phyloP scores from a whole-genome alignment of 2,888 invertebrate genomes.

The Stenurella melanura region DNA sequence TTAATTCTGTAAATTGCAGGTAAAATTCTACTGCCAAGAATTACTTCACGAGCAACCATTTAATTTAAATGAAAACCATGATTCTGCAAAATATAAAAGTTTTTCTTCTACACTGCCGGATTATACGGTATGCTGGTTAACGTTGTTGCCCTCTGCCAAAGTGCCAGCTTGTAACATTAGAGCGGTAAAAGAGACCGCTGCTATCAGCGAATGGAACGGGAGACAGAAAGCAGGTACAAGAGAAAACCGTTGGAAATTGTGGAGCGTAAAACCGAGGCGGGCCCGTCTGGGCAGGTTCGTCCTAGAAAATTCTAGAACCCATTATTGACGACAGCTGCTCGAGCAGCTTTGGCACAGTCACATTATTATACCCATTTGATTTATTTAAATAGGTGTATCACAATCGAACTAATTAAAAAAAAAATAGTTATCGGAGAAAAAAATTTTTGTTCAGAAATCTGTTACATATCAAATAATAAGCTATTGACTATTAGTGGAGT shows the following conservation, averaged over 20 bases:
- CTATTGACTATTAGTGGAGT: too few relatives aligned
- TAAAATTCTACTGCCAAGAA: not conserved
- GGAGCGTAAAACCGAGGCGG: constrained; percentile 15
- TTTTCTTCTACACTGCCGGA: not conserved
- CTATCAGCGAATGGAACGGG: not conserved
- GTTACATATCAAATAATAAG: too few relatives aligned
- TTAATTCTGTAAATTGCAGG: too few relatives aligned
- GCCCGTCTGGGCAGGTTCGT: constrained; percentile 29
- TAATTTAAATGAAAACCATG: constrained; percentile 11
- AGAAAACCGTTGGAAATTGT: constrained; percentile 57
- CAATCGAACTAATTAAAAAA: too few relatives aligned
- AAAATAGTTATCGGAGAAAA: too few relatives aligned
- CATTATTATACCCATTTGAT: too few relatives aligned
- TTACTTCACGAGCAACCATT: not conserved
- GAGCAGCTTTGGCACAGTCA: not conserved
- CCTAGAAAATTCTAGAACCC: constrained; percentile 10
- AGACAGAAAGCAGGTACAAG: constrained; percentile 42
- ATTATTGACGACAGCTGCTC: not conserved
- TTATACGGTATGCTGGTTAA: not conserved
- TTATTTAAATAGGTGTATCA: too few relatives aligned
- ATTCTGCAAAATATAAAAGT: not conserved
- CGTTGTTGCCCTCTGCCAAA: not conserved
- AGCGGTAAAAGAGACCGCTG: not conserved
- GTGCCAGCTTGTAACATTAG: not conserved
- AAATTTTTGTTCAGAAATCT: too few relatives aligned